A percentile compares a stretch with the other conserved stretches of the same genome.
These are phyloP conservation scores for Eupelmus urozonus DNA, from an alignment of 2,888 invertebrate genomes.

Conservation along the genomic window DNA sequence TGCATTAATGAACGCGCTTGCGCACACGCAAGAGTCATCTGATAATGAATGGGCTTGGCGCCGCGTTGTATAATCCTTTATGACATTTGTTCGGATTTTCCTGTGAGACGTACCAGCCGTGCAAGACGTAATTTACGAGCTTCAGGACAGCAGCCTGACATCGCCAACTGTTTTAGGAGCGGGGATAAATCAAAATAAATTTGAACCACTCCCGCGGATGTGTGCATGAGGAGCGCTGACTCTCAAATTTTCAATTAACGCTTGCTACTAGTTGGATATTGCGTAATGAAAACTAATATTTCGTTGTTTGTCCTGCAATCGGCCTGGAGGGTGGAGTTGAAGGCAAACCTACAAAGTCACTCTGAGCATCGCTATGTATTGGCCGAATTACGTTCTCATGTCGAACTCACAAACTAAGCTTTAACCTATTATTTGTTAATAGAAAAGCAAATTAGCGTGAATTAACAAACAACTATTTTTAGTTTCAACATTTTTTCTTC, in stretches of 20 bases:
- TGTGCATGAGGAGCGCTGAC: no score
- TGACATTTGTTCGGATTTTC: slow-evolving; percentile 55
- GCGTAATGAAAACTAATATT: slow-evolving; percentile 30
- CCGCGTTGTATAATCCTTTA: slow-evolving; percentile 49
- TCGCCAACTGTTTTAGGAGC: slow-evolving; percentile 54
- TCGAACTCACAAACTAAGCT: no score
- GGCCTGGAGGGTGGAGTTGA: no score
- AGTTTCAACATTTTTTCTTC: no score
- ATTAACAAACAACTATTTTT: no score
- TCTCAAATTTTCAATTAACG: slow-evolving; percentile 48
- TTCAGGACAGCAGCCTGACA: slow-evolving; percentile 42
- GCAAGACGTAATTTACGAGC: slow-evolving; percentile 50
- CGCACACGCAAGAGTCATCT: slow-evolving; percentile 24
- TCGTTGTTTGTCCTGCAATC: neutral
- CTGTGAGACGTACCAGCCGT: slow-evolving; percentile 14
- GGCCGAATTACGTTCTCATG: no score
- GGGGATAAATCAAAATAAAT: slow-evolving; percentile 57
- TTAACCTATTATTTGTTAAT: no score
- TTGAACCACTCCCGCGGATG: slow-evolving; percentile 3
- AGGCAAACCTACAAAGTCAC: neutral
- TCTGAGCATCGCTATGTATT: no score
- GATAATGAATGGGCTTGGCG: slow-evolving; percentile 33
- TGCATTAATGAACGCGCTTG: slow-evolving; percentile 20
- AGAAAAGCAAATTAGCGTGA: no score
- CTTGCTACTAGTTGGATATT: neutral